Evolutionary conservation across 2,797 vertebrate species (phyloP), one percentile per base, ranked within the genome.

Genomic region (Amphiprion clarkii): DNA sequence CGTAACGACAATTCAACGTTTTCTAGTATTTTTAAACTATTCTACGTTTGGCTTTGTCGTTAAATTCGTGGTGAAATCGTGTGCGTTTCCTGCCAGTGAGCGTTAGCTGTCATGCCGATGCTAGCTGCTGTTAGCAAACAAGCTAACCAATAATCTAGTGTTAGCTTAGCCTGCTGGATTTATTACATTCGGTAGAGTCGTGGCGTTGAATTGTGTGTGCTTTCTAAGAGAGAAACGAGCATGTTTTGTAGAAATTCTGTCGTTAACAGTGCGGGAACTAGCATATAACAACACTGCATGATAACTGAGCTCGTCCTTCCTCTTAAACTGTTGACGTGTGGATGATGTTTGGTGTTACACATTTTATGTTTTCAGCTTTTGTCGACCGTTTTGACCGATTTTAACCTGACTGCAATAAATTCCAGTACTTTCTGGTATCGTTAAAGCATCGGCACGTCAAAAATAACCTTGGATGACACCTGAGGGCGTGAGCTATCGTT

Each of bases 111-210:
- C 64, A 71, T 48, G 8, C 42, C 11, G 33, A 49, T 71, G 85
- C 82, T 88, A 82, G 69, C 6, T 54, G 23, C 49, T 19, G 36
- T 63, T 85, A 88, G 86, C 89, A 63, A 69, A 72, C 71, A 70
- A 62, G 86, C 89, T 80, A 89, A 69, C 61, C 9, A 25, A 59
- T 44, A 51, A 55, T 76, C 1, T 25, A 39, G 27, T 14, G 29
- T 25, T 68, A 40, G 16, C 25, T 2, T 51, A 14, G 60, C 33
- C 66, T 12, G 13, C 2, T 27, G 9, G 13, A 11, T 74, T 71
- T 59, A 42, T 58, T 19, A 1, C 10, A 7, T 23, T 19, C 0
- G 46, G 3, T 14, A 0, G 7, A 8, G 2, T 53, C 6, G 16
- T 33, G 3, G 3, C n/a, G n/a, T 56, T 55, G 8, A 2, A 4